phyloP scores from a whole-genome alignment of 2,113 vertebrate genomes.

The Sturnus vulgaris region DNA sequence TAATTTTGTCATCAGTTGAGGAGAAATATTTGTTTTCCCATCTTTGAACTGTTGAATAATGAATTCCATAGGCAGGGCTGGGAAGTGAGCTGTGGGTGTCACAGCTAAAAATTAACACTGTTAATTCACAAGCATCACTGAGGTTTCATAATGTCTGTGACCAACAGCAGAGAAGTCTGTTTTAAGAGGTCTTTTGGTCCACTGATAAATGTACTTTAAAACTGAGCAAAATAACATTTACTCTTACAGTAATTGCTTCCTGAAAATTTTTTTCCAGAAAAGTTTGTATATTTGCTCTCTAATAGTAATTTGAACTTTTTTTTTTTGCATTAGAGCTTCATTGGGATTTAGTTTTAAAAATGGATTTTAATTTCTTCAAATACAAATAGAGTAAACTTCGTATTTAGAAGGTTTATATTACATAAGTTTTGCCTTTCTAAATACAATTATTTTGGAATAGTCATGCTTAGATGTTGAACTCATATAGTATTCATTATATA shows the following conservation, averaged over 20 bases:
- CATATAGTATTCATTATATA: too few species aligned
- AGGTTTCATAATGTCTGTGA: background rate
- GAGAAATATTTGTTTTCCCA: background rate
- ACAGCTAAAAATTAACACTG: background rate
- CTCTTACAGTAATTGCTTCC: background rate
- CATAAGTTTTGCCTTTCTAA: background rate
- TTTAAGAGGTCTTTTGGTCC: background rate
- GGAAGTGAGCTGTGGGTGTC: background rate
- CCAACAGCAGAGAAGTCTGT: background rate
- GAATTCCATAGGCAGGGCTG: background rate
- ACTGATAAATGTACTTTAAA: background rate
- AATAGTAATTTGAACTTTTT: background rate
- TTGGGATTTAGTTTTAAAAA: background rate
- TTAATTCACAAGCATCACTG: background rate
- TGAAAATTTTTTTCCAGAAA: background rate
- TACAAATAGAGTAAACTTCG: background rate
- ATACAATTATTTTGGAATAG: background rate
- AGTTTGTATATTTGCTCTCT: background rate
- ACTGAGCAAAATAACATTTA: background rate
- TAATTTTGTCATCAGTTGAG: background rate
- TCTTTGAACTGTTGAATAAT: slow-evolving; percentile 8
- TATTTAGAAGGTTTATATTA: background rate
- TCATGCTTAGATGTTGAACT: background rate
- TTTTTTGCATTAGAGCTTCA: background rate
- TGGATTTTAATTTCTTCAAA: background rate